Base-by-base conservation (phyloP, 2,113 vertebrate species). In the Notarius lentiginosus region DNA sequence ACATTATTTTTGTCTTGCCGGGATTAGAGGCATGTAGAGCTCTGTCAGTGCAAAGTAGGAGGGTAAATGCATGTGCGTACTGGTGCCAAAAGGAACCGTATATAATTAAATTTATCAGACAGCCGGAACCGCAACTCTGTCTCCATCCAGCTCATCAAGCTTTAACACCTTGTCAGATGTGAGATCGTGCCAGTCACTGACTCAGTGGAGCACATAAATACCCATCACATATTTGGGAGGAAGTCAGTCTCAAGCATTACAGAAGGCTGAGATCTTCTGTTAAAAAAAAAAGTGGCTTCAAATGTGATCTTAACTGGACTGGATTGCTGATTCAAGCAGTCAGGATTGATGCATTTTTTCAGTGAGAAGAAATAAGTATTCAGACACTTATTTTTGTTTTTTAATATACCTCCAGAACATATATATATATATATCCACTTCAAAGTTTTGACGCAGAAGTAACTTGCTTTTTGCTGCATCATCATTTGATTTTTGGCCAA, bases 61-160 rank as follows among this genome's bases (percentile, higher is more conserved):
- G 20, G 79, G 17, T 24, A 1, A 51, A 55, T 15, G 17, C n/a
- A n/a, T 60, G 66, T 30, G 66, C 11, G 56, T 68, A 82, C 86
- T 41, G 53, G 66, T 75, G 79, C 56, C 86, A 73, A 49, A 18
- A 20, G 41, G 66, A 82, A 75, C 55, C 41, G 7, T 82, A 75
- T 87, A 75, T 82, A 87, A 87, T 87, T 87, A 75, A 87, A 55
- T 63, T 60, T 82, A 82, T 87, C 53, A 87, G 86, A 87, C 68
- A 82, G 79, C 55, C 24, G 22, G 65, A 87, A 87, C 79, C 47
- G 12, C 85, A 82, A 24, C 18, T 55, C 79, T 73, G 66, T 60
- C 85, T 73, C 55, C 79, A 75, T 63, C 56, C 86, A 70, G 77
- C 85, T 81, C 85, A 73, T 81, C 85, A 87, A 30, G 86, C 56